phyloP scores from a whole-genome alignment of 2,888 invertebrate species.

The Nemotelus nigrinus region DNA sequence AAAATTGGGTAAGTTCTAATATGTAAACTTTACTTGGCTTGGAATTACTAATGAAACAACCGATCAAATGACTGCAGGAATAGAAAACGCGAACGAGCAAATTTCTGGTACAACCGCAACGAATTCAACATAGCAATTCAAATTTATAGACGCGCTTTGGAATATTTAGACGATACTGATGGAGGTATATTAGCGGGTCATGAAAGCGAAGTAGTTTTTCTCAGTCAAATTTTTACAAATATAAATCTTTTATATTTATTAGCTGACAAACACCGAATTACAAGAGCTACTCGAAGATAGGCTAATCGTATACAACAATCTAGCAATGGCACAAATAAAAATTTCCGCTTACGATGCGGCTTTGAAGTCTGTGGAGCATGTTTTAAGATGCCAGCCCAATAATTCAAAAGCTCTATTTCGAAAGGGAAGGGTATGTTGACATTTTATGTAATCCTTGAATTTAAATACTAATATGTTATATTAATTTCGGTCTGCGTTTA shows the following conservation, averaged over 20 bases:
- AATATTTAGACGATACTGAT: constrained; percentile 80
- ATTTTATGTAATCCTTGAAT: neutral
- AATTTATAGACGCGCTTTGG: constrained; percentile 85
- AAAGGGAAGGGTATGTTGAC: constrained; percentile 73
- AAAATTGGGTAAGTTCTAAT: constrained; percentile 75
- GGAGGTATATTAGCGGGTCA: constrained; percentile 72
- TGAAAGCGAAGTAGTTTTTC: constrained; percentile 66
- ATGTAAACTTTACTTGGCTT: neutral
- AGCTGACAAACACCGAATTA: constrained; percentile 69
- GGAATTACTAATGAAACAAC: constrained; percentile 12
- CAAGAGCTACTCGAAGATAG: constrained; percentile 80
- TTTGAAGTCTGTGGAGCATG: constrained; percentile 82
- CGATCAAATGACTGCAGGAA: constrained; percentile 68
- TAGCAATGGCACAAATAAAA: constrained; percentile 92
- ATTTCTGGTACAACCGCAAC: constrained; percentile 87
- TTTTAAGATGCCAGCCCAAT: constrained; percentile 82
- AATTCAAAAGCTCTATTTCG: constrained; percentile 93
- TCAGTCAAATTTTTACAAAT: neutral
- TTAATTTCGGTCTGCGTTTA: constrained; percentile 43
- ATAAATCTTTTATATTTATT: constrained; percentile 27
- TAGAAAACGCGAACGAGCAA: constrained; percentile 84
- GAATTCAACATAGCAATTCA: constrained; percentile 86
- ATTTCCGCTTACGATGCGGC: constrained; percentile 87
- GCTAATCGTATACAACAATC: constrained; percentile 87
- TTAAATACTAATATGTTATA: too few species aligned